These are phyloP conservation scores for Bedellia somnulentella DNA, from an alignment of 2,888 invertebrate species.

Conservation along the genomic window DNA sequence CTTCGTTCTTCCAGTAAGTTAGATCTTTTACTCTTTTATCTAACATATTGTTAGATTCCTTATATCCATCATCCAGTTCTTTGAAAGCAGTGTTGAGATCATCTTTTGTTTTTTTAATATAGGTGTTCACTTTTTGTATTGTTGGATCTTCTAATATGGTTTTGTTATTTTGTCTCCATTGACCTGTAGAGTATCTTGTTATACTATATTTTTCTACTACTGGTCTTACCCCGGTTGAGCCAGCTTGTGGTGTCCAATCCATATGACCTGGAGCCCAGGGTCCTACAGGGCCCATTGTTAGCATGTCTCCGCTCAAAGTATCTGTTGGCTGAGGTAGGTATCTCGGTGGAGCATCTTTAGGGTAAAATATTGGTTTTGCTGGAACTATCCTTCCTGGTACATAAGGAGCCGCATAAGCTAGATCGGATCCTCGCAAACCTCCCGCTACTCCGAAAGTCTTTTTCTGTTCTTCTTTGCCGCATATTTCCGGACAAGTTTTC, in stretches of 20 bases:
- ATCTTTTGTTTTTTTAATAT: background rate
- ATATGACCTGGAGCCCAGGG: constrained; percentile 78
- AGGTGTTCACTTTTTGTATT: background rate
- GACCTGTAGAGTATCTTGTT: constrained; percentile 70
- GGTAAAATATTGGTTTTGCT: constrained; percentile 24
- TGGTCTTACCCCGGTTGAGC: constrained; percentile 73
- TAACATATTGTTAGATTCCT: constrained; percentile 35
- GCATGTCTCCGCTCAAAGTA: constrained; percentile 39
- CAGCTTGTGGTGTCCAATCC: constrained; percentile 73
- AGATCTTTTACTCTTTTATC: constrained; percentile 35
- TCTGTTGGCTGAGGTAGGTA: constrained; percentile 44
- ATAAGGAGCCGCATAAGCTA: constrained; percentile 21
- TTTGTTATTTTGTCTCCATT: constrained; percentile 69
- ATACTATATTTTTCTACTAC: constrained; percentile 79
- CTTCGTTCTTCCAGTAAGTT: constrained; percentile 68
- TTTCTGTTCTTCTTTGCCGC: constrained; percentile 11
- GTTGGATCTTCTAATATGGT: constrained; percentile 29
- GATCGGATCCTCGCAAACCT: constrained; percentile 10
- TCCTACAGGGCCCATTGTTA: constrained; percentile 49
- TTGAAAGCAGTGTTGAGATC: constrained; percentile 58
- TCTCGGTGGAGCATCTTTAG: constrained; percentile 32
- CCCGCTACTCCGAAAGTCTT: constrained; percentile 17
- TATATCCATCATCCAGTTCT: constrained; percentile 52
- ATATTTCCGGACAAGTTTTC: constrained; percentile 37
- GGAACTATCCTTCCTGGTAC: constrained; percentile 33